Evolutionary conservation across 2,888 invertebrate genomes (phyloP).

Genomic region (Fragum sueziense): DNA sequence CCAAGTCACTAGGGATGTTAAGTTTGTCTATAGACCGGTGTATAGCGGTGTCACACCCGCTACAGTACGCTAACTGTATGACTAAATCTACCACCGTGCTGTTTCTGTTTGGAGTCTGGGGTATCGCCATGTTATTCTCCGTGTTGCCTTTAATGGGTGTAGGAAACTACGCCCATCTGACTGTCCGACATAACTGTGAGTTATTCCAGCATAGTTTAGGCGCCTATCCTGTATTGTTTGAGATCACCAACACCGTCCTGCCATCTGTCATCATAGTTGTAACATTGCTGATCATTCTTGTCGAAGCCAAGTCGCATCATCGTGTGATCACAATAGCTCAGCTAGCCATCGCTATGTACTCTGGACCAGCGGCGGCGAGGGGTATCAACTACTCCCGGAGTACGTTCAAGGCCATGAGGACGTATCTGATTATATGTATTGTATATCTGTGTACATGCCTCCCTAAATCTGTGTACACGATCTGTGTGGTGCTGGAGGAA

Average conservation of each 20-base stretch:
- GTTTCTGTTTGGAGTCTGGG: slow-evolving; percentile 61
- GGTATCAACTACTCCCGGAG: slow-evolving; percentile 61
- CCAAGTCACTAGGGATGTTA: slow-evolving; percentile 62
- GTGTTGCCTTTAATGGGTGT: slow-evolving; percentile 57
- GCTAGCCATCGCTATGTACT: slow-evolving; percentile 62
- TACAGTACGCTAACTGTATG: slow-evolving; percentile 67
- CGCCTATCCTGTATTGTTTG: slow-evolving; percentile 53
- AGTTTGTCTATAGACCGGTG: slow-evolving; percentile 69
- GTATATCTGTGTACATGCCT: slow-evolving; percentile 61
- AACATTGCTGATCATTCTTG: slow-evolving; percentile 59
- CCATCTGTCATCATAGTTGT: slow-evolving; percentile 60
- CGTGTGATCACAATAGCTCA: slow-evolving; percentile 68
- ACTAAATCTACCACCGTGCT: slow-evolving; percentile 49
- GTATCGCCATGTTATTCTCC: slow-evolving; percentile 56
- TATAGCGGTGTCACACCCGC: slow-evolving; percentile 67
- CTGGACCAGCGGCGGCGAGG: slow-evolving; percentile 39
- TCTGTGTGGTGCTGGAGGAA: slow-evolving; percentile 33
- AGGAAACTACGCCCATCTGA: slow-evolving; percentile 61
- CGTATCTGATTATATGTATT: slow-evolving; percentile 62
- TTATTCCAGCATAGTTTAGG: slow-evolving; percentile 18
- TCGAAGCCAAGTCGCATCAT: slow-evolving; percentile 65
- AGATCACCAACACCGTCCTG: slow-evolving; percentile 57
- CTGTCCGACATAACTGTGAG: slow-evolving; percentile 52
- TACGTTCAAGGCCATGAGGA: slow-evolving; percentile 67
- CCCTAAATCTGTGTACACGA: slow-evolving; percentile 59